Percentiles rank a stretch among this genome's conserved stretches.
Evolutionary conservation across 2,888 invertebrate genomes (phyloP).

Genomic region (Hirtodrosophila alboralis): DNA sequence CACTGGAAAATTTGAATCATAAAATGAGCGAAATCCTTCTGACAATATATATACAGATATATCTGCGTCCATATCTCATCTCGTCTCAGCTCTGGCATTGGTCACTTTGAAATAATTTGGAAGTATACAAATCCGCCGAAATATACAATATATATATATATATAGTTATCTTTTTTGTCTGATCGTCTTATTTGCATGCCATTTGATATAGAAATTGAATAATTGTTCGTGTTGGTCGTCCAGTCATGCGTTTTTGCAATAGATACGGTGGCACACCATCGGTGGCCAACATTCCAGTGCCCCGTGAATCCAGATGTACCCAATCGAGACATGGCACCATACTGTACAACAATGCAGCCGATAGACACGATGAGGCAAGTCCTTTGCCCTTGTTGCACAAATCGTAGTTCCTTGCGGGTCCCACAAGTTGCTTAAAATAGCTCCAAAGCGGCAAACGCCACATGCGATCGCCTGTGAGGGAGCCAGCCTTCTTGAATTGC

Average conservation of each 20-base stretch:
- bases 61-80: too few species aligned
- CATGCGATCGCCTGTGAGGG: conserved; percentile 86
- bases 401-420: conserved; percentile 84
- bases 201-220: conserved; percentile 84
- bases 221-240: conserved; percentile 87
- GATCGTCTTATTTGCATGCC: conserved; percentile 67
- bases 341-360: conserved; percentile 88
- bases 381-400: conserved; percentile 86
- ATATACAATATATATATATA: background rate
- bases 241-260: conserved; percentile 86
- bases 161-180: too few species aligned
- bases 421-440: conserved; percentile 75
- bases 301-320: conserved; percentile 90
- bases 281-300: conserved; percentile 87
- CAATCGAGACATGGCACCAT: conserved; percentile 87
- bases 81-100: too few species aligned
- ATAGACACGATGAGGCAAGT: conserved; percentile 87
- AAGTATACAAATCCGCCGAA: conserved; percentile 2
- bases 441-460: conserved; percentile 87
- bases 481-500: conserved; percentile 85
- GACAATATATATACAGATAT: too few species aligned
- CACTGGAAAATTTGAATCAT: too few species aligned
- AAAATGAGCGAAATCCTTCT: too few species aligned
- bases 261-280: conserved; percentile 87
- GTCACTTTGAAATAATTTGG: conserved; percentile 8